Conservation (phyloP, 2,888 invertebrate genomes). For the Lacanobia oleracea region DNA sequence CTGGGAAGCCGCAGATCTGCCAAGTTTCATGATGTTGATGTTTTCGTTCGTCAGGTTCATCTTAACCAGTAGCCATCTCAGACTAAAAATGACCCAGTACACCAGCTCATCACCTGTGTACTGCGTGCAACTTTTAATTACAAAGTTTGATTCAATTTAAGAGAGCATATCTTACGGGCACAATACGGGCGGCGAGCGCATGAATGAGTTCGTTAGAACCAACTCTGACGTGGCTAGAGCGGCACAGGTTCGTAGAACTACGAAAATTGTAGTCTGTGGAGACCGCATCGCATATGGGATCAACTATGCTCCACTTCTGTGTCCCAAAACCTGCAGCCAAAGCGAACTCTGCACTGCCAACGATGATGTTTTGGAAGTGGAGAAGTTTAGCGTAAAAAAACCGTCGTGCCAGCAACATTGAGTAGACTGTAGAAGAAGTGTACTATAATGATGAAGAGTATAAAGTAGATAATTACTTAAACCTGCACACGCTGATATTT, state of each 20-base stretch:
- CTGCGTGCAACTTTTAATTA: slow-evolving; percentile 77
- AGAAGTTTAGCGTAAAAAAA: background rate
- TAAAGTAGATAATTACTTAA: background rate
- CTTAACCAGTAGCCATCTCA: background rate
- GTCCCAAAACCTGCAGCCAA: background rate
- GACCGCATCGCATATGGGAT: background rate
- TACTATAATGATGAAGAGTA: background rate
- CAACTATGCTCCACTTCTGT: background rate
- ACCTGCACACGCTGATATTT: background rate
- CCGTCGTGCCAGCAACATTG: background rate
- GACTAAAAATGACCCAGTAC: background rate
- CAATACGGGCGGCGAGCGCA: slow-evolving; percentile 67
- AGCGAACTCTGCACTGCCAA: background rate
- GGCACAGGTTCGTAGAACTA: slow-evolving; percentile 28
- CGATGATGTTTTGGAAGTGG: background rate
- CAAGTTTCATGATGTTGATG: no score
- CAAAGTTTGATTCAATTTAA: slow-evolving; percentile 79
- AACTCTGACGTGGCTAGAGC: slow-evolving; percentile 60
- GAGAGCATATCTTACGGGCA: slow-evolving; percentile 75
- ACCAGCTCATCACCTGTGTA: slow-evolving; percentile 35
- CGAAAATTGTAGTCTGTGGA: slow-evolving; percentile 28
- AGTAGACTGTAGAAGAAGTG: background rate
- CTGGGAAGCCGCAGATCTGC: no score
- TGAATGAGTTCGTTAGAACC: slow-evolving; percentile 77
- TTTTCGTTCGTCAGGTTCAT: no score